phyloP scores from a whole-genome alignment of 1,140 invertebrate genomes.

The Caligus rogercresseyi region DNA sequence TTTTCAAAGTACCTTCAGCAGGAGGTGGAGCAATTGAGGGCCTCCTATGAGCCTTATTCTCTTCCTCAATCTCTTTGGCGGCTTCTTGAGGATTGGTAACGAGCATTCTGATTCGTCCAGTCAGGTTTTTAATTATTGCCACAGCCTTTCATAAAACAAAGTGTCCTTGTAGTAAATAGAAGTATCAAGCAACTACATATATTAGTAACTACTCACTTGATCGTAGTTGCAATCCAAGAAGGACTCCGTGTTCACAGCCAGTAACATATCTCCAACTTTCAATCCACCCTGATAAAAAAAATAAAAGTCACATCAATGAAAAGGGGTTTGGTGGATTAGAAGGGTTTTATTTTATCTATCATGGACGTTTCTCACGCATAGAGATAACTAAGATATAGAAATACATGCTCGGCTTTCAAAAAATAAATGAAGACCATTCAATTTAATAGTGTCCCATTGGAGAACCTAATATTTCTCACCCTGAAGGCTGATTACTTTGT shows the following conservation, averaged over 20 bases:
- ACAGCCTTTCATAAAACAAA: constrained; percentile 6
- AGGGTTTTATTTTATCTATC: too few relatives aligned
- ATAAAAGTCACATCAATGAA: too few relatives aligned
- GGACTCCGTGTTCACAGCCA: constrained; percentile 77
- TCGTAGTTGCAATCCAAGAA: constrained; percentile 69
- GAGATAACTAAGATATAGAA: too few relatives aligned
- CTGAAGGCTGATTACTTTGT: too few relatives aligned
- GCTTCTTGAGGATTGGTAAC: constrained; percentile 6
- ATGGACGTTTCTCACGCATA: too few relatives aligned
- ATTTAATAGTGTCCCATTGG: too few relatives aligned
- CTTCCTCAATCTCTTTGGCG: background rate
- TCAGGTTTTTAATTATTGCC: constrained; percentile 1
- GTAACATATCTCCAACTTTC: constrained; percentile 79
- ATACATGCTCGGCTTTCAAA: too few relatives aligned
- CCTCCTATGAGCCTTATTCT: background rate
- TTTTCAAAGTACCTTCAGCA: background rate
- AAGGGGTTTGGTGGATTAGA: too few relatives aligned
- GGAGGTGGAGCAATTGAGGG: background rate
- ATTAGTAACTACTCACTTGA: constrained; percentile 36
- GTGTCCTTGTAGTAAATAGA: background rate
- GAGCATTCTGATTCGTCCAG: background rate
- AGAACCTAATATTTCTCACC: too few relatives aligned
- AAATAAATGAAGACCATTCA: too few relatives aligned
- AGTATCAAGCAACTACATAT: background rate
- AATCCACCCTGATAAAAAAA: constrained; percentile 48